Percentiles rank a stretch among this genome's conserved stretches.
These are phyloP conservation scores for Mus pahari DNA, from an alignment of 2,113 vertebrate species.

Conservation along the genomic window DNA sequence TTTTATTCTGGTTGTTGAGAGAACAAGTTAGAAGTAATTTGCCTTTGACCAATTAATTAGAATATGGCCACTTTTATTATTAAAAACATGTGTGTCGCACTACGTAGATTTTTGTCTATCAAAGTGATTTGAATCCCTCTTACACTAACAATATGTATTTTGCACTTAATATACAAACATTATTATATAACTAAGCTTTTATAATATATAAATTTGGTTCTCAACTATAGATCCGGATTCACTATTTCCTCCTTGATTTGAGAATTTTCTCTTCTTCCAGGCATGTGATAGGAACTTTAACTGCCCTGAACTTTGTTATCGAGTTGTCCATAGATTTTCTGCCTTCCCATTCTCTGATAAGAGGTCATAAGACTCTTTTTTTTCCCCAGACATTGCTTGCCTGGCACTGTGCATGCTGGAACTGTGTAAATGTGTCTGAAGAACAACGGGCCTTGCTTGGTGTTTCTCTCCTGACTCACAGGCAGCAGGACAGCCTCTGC, in stretches of 20 bases:
- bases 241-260: background rate
- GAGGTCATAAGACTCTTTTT: background rate
- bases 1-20: background rate
- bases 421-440: background rate
- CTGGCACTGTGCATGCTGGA: background rate
- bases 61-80: background rate
- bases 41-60: background rate
- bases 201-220: background rate
- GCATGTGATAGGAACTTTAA: background rate
- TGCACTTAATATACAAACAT: background rate
- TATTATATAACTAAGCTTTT: background rate
- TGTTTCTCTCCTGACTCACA: too few species aligned
- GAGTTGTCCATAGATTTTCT: background rate
- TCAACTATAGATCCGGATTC: background rate
- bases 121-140: background rate
- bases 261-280: background rate
- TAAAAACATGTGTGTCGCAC: background rate
- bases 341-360: background rate
- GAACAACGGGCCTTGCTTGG: background rate
- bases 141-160: background rate
- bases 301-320: background rate
- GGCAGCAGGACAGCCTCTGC: background rate
- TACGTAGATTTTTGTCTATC: background rate
- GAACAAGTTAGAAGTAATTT: background rate
- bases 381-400: background rate